phyloP scores from a whole-genome alignment of 2,888 invertebrate species.

The Globia sparganii region DNA sequence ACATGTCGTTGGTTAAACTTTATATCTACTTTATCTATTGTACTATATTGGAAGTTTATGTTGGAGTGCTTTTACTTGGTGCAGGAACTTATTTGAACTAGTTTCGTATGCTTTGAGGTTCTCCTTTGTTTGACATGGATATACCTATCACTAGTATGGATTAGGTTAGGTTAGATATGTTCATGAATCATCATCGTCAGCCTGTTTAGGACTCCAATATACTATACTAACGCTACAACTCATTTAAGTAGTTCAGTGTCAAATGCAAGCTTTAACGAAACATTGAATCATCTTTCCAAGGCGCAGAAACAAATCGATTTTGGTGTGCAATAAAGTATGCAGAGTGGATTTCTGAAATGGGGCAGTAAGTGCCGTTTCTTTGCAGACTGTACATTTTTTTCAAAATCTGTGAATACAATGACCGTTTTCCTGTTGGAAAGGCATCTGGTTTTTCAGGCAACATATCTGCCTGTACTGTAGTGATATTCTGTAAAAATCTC shows the following conservation, averaged over 20 bases:
- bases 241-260: neutral
- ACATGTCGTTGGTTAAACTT: conserved; percentile 77
- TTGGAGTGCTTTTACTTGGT: conserved; percentile 52
- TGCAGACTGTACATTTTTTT: neutral
- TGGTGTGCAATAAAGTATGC: neutral
- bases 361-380: neutral
- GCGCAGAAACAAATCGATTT: neutral
- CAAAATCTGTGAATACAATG: neutral
- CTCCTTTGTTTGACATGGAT: neutral
- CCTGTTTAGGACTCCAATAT: neutral
- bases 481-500: no score
- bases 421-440: neutral
- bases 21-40: conserved; percentile 70
- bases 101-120: conserved; percentile 20
- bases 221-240: no score
- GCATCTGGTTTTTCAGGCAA: neutral
- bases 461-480: no score
- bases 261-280: neutral
- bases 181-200: neutral
- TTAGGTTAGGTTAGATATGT: neutral
- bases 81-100: conserved; percentile 42
- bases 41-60: conserved; percentile 62
- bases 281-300: neutral
- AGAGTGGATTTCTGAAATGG: neutral
- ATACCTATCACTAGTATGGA: neutral